A percentile compares a stretch with the other conserved stretches of the same genome.
phyloP scores from a whole-genome alignment of 2,113 vertebrate species.

The Vombatus ursinus region DNA sequence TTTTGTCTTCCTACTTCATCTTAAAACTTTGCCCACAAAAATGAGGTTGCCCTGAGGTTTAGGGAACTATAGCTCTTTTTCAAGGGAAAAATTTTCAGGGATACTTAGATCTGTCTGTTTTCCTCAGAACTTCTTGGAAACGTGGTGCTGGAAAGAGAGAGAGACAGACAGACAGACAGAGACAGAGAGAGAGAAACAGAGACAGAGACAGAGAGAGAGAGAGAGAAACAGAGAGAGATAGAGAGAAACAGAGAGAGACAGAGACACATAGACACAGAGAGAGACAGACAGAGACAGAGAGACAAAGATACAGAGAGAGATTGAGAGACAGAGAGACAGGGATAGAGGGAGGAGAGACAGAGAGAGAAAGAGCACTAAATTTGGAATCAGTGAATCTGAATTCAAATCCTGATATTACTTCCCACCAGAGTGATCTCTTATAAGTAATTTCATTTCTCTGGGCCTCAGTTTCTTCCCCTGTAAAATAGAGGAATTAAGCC shows the following conservation, averaged over 20 bases:
- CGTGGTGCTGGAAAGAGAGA: background rate
- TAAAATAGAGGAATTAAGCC: background rate
- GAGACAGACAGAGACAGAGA: too few relatives aligned
- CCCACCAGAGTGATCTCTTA: slow-evolving; percentile 16
- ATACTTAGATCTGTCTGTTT: background rate
- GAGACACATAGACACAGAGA: background rate
- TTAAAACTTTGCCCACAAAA: background rate
- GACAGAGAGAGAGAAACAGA: too few relatives aligned
- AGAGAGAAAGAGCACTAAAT: background rate
- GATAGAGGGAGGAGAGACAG: background rate
- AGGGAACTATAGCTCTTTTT: background rate
- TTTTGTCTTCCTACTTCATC: background rate
- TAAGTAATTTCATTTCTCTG: slow-evolving; percentile 43
- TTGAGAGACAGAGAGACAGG: too few relatives aligned
- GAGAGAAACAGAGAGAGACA: background rate
- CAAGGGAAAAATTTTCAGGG: background rate
- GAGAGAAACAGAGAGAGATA: too few relatives aligned
- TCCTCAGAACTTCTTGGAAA: background rate
- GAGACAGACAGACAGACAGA: background rate
- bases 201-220: too few relatives aligned
- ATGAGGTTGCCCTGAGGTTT: background rate
- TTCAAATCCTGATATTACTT: slow-evolving; percentile 31
- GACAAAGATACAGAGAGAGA: too few relatives aligned
- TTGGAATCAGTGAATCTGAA: background rate
- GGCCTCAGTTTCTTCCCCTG: slow-evolving; percentile 32